A percentile compares a stretch with the other conserved stretches of the same genome.
These are phyloP conservation scores for Dasypus novemcinctus DNA, from an alignment of 2,113 vertebrate genomes.

Conservation along the genomic window DNA sequence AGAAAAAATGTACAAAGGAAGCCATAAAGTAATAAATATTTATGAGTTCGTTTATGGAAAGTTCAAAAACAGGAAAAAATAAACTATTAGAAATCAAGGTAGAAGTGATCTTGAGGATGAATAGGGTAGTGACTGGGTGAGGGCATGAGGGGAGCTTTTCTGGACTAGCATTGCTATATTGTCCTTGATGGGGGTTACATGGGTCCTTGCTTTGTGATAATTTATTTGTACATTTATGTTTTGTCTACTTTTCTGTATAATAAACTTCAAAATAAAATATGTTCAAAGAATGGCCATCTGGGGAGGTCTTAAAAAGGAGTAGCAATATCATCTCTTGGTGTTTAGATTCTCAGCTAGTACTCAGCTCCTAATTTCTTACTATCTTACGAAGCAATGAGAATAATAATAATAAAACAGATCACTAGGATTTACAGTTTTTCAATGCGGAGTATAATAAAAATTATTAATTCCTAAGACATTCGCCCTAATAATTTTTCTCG, in stretches of 20 bases:
- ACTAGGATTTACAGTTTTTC: not conserved
- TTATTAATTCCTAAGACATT: not conserved
- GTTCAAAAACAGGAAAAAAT: not conserved
- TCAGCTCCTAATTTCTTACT: not conserved
- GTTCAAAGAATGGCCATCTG: not conserved
- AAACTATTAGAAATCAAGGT: not conserved
- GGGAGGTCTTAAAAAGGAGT: not conserved
- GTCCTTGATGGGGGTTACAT: not conserved
- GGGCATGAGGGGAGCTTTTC: not conserved
- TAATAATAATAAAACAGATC: not conserved
- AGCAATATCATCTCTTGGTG: not conserved
- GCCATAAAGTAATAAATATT: not conserved
- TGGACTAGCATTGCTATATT: not conserved
- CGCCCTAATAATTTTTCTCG: not conserved
- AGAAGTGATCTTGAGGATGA: not conserved
- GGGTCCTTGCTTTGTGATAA: not conserved
- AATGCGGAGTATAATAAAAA: not conserved
- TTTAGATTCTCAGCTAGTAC: not conserved
- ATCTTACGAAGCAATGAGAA: not conserved
- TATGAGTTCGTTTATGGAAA: not conserved
- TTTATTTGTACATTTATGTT: not conserved
- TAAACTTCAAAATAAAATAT: not conserved
- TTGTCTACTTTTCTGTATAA: not conserved
- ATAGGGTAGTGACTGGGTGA: not conserved
- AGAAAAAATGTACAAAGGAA: not conserved